Conservation (phyloP, 2,797 vertebrate genomes). For the Echeneis naucrates region DNA sequence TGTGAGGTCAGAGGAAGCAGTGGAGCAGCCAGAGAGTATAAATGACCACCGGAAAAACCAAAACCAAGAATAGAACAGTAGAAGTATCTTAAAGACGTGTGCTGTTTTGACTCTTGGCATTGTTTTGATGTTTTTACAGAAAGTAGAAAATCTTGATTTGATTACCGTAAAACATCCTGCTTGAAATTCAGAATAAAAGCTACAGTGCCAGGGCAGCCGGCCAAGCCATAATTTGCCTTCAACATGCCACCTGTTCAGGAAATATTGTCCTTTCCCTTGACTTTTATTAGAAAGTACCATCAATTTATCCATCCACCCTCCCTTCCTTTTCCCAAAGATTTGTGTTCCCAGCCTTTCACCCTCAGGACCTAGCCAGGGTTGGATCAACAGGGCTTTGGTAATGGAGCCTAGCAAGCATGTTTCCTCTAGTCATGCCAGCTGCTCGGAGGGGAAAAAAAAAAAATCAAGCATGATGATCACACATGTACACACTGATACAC, state of each 20-base stretch:
- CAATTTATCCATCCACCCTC: constrained; percentile 52
- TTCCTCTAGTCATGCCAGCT: constrained; percentile 79
- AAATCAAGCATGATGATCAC: constrained; percentile 57
- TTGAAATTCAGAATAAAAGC: constrained; percentile 6
- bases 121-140: constrained; percentile 28
- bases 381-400: constrained; percentile 77
- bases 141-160: constrained; percentile 24
- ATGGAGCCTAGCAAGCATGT: constrained; percentile 77
- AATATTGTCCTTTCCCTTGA: constrained; percentile 53
- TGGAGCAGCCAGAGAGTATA: constrained; percentile 48
- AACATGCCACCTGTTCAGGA: constrained; percentile 27
- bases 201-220: too few relatives aligned
- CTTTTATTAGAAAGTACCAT: constrained; percentile 59
- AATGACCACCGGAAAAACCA: constrained; percentile 55
- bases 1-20: constrained; percentile 54
- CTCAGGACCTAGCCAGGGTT: constrained; percentile 70
- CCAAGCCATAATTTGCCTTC: constrained; percentile 7
- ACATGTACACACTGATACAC: constrained; percentile 43
- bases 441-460: constrained; percentile 69
- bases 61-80: constrained; percentile 57
- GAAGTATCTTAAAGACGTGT: constrained; percentile 60
- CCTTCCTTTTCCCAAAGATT: constrained; percentile 65
- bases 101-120: constrained; percentile 46
- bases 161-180: constrained; percentile 27
- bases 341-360: constrained; percentile 68